Evolutionary conservation across 2,797 vertebrate species (phyloP), one percentile per base, ranked within the genome.

Genomic region (Apogon talboti): DNA sequence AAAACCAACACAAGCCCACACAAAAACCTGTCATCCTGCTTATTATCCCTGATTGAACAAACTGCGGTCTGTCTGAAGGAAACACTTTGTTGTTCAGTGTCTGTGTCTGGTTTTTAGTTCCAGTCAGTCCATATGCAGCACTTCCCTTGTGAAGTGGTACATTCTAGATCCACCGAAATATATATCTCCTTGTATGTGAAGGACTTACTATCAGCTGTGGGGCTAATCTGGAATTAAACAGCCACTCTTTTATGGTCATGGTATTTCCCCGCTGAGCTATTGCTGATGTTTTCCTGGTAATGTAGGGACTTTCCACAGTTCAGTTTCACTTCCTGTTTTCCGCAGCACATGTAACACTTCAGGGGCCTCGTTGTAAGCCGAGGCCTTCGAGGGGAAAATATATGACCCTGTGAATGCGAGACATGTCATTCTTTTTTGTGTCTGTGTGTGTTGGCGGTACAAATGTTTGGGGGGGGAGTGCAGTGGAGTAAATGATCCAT

Each of bases 261-360:
- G 91, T 90, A 88, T 88, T 92, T 91, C 87, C 86, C 90, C 44
- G 42, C 46, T 57, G 40, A 63, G 56, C 35, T 62, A 57, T 67
- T 82, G 63, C 55, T 74, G 67, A 66, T 66, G 16, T 18, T 57
- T 28, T 28, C 24, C n/a, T 15, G 49, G 66, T 70, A 66, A 47
- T 0, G 1, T 2, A 0, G 89, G 89, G 89, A 88, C 86, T 91
- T 92, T 91, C 90, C 91, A 87, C 41, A 6, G 59, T 76, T 50
- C 14, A 19, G 79, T 87, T 89, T 85, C 86, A 87, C 86, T 91
- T 91, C 88, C 89, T 83, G 70, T 80, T 79, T 68, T 18, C 46
- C 24, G 19, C 13, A 49, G 12, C 33, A n/a, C 50, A 8, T 10
- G 35, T 0, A 37, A 16, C 1, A 2, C 0, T 24, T 38, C 24